phyloP scores from a whole-genome alignment of 2,888 invertebrate genomes.

The Tryphoninae sp. region DNA sequence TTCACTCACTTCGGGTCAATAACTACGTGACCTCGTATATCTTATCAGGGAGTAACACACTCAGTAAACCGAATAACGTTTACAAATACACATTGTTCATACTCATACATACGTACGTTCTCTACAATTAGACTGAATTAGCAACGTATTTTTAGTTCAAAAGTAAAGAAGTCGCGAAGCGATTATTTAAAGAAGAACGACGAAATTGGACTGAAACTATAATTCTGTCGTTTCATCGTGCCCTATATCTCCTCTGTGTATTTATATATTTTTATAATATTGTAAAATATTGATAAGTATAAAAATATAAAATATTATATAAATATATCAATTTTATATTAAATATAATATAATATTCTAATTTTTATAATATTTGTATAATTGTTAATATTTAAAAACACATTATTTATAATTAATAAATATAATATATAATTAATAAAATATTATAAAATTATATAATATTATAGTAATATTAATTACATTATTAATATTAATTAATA shows the following conservation, averaged over 20 bases:
- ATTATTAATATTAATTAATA: too few relatives aligned
- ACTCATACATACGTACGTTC: background rate
- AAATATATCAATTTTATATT: too few relatives aligned
- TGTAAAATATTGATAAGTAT: too few relatives aligned
- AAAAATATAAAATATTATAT: too few relatives aligned
- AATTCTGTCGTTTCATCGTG: background rate
- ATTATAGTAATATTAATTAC: too few relatives aligned
- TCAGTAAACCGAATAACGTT: background rate
- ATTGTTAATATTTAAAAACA: too few relatives aligned
- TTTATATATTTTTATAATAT: background rate
- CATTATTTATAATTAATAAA: too few relatives aligned
- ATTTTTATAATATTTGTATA: too few relatives aligned
- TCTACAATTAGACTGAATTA: conserved; percentile 44
- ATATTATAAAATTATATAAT: too few relatives aligned
- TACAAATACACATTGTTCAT: background rate
- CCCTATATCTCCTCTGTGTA: background rate
- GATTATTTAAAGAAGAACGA: conserved; percentile 24
- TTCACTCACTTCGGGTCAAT: conserved; percentile 39
- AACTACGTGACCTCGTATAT: conserved; percentile 48
- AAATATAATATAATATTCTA: too few relatives aligned
- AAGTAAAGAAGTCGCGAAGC: background rate
- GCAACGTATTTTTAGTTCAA: conserved; percentile 4
- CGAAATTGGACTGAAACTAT: conserved; percentile 6
- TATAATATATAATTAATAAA: too few relatives aligned
- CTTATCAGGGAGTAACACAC: conserved; percentile 45